Conservation (phyloP, 2,797 vertebrate genomes). For the Clarias pachynema region DNA sequence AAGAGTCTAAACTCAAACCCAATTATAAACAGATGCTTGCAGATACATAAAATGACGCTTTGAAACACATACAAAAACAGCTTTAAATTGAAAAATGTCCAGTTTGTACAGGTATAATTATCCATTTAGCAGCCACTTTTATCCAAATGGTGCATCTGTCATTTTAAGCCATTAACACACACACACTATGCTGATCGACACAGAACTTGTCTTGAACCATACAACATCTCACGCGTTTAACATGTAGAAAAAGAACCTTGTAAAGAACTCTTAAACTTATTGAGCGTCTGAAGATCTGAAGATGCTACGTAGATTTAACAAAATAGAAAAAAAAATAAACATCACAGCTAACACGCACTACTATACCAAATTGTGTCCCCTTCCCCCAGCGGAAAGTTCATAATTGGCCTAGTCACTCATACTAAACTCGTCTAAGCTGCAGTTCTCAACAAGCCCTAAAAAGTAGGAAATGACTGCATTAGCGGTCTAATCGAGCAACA, state of each 20-base stretch:
- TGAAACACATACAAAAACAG: too few relatives aligned
- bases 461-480: not conserved
- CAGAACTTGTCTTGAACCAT: not conserved
- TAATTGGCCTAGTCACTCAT: not conserved
- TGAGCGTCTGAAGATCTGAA: not conserved
- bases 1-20: too few relatives aligned
- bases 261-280: not conserved
- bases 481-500: not conserved
- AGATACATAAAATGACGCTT: not conserved
- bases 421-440: not conserved
- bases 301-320: not conserved
- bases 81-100: too few relatives aligned
- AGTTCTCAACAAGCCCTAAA: not conserved
- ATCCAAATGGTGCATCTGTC: not conserved
- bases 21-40: not conserved
- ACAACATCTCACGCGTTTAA: not conserved
- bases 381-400: not conserved
- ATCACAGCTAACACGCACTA: not conserved
- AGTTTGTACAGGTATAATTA: too few relatives aligned
- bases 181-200: not conserved
- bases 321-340: not conserved
- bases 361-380: not conserved
- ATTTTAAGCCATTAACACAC: not conserved
- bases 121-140: too few relatives aligned
- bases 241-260: not conserved